These are phyloP conservation scores for Heterohyrax brucei DNA, from an alignment of 2,797 vertebrate species.

Conservation along the genomic window DNA sequence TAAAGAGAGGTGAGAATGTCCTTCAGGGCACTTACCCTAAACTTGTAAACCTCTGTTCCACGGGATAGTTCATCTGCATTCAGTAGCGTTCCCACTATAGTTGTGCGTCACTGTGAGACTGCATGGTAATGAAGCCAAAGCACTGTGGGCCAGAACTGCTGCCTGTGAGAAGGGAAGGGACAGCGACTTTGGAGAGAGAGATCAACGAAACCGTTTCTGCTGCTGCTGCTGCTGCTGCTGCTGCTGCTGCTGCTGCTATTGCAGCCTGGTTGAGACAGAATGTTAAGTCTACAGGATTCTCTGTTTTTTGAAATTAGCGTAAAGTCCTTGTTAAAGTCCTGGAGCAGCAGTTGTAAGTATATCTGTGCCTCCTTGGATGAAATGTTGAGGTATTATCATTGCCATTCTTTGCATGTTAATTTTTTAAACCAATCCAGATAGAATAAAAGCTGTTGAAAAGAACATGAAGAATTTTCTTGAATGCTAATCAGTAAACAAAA, in stretches of 20 bases:
- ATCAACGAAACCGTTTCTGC: slow-evolving; percentile 61
- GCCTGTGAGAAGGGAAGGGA: slow-evolving; percentile 85
- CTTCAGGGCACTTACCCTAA: slow-evolving; percentile 86
- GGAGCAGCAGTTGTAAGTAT: slow-evolving; percentile 98
- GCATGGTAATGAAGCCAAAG: slow-evolving; percentile 89
- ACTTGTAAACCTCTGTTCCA: slow-evolving; percentile 81
- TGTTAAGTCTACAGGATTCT: slow-evolving; percentile 99
- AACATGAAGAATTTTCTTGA: background rate
- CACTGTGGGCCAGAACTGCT: slow-evolving; percentile 87
- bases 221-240: background rate
- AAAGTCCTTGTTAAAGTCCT: slow-evolving; percentile 98
- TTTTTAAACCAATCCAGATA: slow-evolving; percentile 10
- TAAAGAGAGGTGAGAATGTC: slow-evolving; percentile 85
- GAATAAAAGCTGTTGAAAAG: slow-evolving; percentile 2
- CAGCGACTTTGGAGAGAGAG: slow-evolving; percentile 77
- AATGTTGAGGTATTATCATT: slow-evolving; percentile 33
- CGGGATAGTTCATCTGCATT: slow-evolving; percentile 89
- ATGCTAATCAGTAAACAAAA: slow-evolving; percentile 13
- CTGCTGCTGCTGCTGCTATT: background rate
- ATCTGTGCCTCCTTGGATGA: background rate
- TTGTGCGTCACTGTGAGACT: slow-evolving; percentile 90
- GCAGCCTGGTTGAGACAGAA: slow-evolving; percentile 88
- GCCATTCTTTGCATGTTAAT: slow-evolving; percentile 58
- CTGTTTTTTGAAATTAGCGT: slow-evolving; percentile 99
- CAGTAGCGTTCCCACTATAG: slow-evolving; percentile 86